phyloP scores from a whole-genome alignment of 2,113 vertebrate species.

The Perognathus longimembris region DNA sequence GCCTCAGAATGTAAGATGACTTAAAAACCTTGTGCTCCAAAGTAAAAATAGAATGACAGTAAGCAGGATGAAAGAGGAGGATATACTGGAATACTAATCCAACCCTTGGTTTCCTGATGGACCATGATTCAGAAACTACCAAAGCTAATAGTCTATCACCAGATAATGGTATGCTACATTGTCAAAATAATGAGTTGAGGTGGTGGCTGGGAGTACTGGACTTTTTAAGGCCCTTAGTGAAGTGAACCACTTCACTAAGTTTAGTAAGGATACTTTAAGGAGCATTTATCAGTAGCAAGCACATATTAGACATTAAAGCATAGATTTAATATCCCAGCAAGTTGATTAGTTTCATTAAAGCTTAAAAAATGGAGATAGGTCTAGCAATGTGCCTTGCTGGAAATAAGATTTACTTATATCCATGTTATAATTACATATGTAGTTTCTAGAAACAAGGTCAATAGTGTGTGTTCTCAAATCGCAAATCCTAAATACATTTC shows the following conservation, averaged over 20 bases:
- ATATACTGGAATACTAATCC: constrained; percentile 56
- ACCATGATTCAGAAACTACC: constrained; percentile 64
- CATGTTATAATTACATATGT: background rate
- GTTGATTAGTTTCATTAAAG: constrained; percentile 13
- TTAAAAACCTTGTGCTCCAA: constrained; percentile 60
- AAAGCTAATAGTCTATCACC: constrained; percentile 52
- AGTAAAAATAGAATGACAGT: constrained; percentile 72
- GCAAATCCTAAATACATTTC: background rate
- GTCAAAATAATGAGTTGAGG: background rate
- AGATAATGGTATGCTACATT: background rate
- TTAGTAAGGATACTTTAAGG: background rate
- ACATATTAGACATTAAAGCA: background rate
- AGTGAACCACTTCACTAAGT: background rate
- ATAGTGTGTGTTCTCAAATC: background rate
- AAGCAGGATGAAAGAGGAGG: constrained; percentile 46
- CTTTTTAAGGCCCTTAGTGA: background rate
- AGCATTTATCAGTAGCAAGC: background rate
- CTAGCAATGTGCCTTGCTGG: too few relatives aligned
- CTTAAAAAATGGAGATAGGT: constrained; percentile 7
- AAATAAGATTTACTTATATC: background rate
- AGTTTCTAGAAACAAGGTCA: background rate
- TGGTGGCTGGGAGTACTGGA: background rate
- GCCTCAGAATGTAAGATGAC: constrained; percentile 19
- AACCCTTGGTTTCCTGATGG: constrained; percentile 54
- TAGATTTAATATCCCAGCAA: background rate